Percentiles rank a stretch among this genome's conserved stretches.
phyloP scores from a whole-genome alignment of 2,888 invertebrate species.

The Clepsis dumicolana region DNA sequence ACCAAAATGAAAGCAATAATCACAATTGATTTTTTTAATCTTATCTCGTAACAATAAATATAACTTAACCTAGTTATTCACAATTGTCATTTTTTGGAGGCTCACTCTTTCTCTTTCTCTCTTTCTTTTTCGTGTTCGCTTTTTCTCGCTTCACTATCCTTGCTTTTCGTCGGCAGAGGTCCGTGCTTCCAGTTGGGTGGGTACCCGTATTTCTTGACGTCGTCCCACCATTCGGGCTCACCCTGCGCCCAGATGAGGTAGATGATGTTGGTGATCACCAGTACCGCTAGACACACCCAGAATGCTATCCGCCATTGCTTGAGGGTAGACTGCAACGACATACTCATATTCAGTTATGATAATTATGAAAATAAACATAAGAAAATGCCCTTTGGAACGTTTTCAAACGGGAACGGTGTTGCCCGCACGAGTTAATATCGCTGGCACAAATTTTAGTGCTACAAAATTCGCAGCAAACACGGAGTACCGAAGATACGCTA shows the following conservation, averaged over 20 bases:
- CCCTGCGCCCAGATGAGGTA: slow-evolving; percentile 91
- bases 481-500: too few relatives aligned
- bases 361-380: too few relatives aligned
- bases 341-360: background rate
- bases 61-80: slow-evolving; percentile 20
- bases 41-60: slow-evolving; percentile 24
- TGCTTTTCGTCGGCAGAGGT: slow-evolving; percentile 60
- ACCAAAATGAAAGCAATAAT: slow-evolving; percentile 12
- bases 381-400: too few relatives aligned
- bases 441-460: too few relatives aligned
- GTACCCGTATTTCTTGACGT: slow-evolving; percentile 81
- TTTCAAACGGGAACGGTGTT: too few relatives aligned
- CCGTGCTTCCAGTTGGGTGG: slow-evolving; percentile 76
- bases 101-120: slow-evolving; percentile 57
- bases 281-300: slow-evolving; percentile 91
- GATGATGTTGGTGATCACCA: slow-evolving; percentile 88
- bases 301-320: slow-evolving; percentile 92
- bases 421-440: too few relatives aligned
- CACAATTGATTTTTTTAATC: slow-evolving; percentile 18
- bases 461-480: too few relatives aligned
- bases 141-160: slow-evolving; percentile 63
- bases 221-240: slow-evolving; percentile 92
- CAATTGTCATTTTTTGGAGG: slow-evolving; percentile 44
- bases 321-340: slow-evolving; percentile 82
- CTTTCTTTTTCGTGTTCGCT: slow-evolving; percentile 46